Evolutionary conservation across 2,888 invertebrate genomes (phyloP).

Genomic region (Melieria omissa): DNA sequence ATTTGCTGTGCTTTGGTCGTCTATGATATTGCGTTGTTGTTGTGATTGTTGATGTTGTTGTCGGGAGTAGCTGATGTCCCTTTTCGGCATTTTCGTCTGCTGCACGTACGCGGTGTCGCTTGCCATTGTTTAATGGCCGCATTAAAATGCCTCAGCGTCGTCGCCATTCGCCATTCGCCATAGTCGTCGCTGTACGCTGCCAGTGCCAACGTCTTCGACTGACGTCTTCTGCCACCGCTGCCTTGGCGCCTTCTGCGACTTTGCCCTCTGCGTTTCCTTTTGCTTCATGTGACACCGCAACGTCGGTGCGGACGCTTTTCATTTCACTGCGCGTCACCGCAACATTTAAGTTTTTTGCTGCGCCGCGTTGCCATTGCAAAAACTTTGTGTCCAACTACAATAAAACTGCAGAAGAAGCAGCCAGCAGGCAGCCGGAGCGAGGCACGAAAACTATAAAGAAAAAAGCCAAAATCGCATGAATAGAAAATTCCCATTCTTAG

Average conservation of each 20-base stretch:
- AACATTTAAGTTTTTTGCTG: too few species aligned
- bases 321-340: too few species aligned
- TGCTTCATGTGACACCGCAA: too few species aligned
- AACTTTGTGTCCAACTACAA: too few species aligned
- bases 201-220: too few species aligned
- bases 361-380: too few species aligned
- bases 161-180: constrained; percentile 28
- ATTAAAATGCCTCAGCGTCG: constrained; percentile 59
- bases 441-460: background rate
- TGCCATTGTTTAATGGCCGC: constrained; percentile 59
- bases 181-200: background rate
- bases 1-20: background rate
- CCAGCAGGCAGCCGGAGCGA: background rate
- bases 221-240: background rate
- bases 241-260: background rate
- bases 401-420: background rate
- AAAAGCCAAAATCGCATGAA: constrained; percentile 42
- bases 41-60: too few species aligned
- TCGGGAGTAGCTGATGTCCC: too few species aligned
- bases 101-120: constrained; percentile 39
- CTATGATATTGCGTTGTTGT: too few species aligned
- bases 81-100: too few species aligned
- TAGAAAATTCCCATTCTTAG: constrained; percentile 39
- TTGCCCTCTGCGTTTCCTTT: too few species aligned
- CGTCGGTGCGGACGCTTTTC: too few species aligned